Conservation (phyloP, 2,888 invertebrate species). For the Callimorpha dominula region DNA sequence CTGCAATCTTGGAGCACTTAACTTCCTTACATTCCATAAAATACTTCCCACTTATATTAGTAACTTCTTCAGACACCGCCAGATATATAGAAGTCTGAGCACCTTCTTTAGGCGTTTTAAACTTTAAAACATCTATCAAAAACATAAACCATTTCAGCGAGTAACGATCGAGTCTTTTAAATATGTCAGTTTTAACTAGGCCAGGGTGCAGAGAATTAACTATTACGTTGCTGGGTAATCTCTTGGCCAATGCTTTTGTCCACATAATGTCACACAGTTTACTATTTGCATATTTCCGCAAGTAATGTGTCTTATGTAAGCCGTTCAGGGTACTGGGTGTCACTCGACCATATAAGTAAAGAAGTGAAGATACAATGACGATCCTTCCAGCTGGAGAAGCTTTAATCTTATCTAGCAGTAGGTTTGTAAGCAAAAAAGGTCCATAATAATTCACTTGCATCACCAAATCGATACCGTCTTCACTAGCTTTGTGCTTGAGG, state of each 20-base stretch:
- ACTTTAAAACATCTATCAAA: slow-evolving; percentile 85
- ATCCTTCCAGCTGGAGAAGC: slow-evolving; percentile 77
- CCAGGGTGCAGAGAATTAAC: slow-evolving; percentile 95
- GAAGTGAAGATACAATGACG: slow-evolving; percentile 75
- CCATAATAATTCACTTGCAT: slow-evolving; percentile 91
- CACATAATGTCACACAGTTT: slow-evolving; percentile 78
- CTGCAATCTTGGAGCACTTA: slow-evolving; percentile 82
- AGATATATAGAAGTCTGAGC: slow-evolving; percentile 92
- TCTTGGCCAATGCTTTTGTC: slow-evolving; percentile 73
- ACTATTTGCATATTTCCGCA: slow-evolving; percentile 78
- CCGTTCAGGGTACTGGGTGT: slow-evolving; percentile 70
- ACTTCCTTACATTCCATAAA: slow-evolving; percentile 91
- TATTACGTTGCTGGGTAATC: slow-evolving; percentile 86
- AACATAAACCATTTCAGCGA: slow-evolving; percentile 81
- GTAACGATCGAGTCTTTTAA: slow-evolving; percentile 85
- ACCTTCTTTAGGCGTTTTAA: slow-evolving; percentile 91
- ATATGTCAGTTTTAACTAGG: slow-evolving; percentile 92
- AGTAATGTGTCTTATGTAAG: slow-evolving; percentile 55
- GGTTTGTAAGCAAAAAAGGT: slow-evolving; percentile 90
- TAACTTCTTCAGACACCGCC: slow-evolving; percentile 91
- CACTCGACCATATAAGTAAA: slow-evolving; percentile 70
- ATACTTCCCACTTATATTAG: slow-evolving; percentile 90
- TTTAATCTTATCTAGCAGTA: slow-evolving; percentile 83
- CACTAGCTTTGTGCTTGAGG: slow-evolving; percentile 70
- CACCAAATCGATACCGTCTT: slow-evolving; percentile 88